Percentiles rank a stretch among this genome's conserved stretches.
These are phyloP conservation scores for Barbus barbus DNA, from an alignment of 2,113 vertebrate genomes.

Conservation along the genomic window DNA sequence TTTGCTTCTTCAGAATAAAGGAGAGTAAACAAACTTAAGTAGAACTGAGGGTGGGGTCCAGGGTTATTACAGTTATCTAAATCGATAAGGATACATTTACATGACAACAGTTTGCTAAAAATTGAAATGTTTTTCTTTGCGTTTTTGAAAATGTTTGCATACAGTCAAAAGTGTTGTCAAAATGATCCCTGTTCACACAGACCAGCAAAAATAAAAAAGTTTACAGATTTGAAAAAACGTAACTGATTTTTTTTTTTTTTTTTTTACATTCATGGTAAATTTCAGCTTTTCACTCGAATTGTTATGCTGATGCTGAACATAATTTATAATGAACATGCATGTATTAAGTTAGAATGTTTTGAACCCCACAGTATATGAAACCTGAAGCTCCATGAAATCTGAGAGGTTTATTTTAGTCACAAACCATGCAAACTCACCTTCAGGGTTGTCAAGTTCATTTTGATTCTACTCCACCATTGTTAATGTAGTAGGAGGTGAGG, in stretches of 20 bases:
- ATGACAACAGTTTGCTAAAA: neutral
- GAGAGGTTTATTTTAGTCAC: conserved; percentile 39
- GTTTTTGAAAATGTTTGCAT: neutral
- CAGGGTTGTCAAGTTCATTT: conserved; percentile 30
- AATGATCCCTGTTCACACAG: neutral
- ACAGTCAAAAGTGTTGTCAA: no score
- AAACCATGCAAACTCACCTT: conserved; percentile 19
- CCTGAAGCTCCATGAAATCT: conserved; percentile 24
- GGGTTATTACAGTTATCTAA: neutral
- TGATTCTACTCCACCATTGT: neutral
- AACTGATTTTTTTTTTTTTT: no score
- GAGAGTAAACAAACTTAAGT: neutral
- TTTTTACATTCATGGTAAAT: no score
- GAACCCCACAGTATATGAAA: neutral
- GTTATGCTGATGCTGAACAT: neutral
- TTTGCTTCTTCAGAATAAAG: conserved; percentile 10
- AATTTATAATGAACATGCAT: neutral
- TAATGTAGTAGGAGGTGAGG: conserved; percentile 2
- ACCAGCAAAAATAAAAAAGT: neutral
- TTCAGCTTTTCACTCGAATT: neutral
- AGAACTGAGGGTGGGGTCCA: neutral
- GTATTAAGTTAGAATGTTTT: neutral
- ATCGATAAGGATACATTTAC: neutral
- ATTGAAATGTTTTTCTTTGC: neutral
- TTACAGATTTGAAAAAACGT: no score